Percentiles rank a stretch among this genome's conserved stretches.
Evolutionary conservation across 2,888 invertebrate genomes (phyloP).

Genomic region (Drosophila atripex): DNA sequence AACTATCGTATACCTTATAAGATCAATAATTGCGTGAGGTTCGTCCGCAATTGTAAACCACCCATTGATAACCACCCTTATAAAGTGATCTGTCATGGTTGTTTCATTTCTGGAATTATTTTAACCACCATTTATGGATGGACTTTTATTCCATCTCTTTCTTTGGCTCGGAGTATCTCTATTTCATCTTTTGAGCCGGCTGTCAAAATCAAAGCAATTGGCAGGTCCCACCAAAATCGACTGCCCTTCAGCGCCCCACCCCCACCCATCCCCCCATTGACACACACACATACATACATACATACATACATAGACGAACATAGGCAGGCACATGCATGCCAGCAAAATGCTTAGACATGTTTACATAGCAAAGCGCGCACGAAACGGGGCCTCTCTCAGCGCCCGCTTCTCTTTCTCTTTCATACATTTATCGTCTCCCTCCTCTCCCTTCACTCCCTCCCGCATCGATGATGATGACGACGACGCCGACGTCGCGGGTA

Average conservation of each 20-base stretch:
- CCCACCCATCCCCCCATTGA: constrained; percentile 6
- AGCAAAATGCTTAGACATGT: constrained; percentile 58
- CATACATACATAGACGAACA: constrained; percentile 2
- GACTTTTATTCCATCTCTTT: neutral
- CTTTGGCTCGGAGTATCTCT: neutral
- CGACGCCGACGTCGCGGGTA: constrained; percentile 47
- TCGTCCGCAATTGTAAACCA: neutral
- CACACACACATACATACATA: constrained; percentile 11
- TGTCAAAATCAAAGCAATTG: constrained; percentile 38
- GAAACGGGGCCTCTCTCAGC: constrained; percentile 67
- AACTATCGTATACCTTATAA: neutral
- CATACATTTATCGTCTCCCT: neutral
- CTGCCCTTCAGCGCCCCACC: constrained; percentile 1
- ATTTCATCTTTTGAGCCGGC: constrained; percentile 4
- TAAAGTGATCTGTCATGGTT: constrained; percentile 2
- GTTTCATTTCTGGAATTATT: neutral
- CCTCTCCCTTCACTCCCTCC: constrained; percentile 11
- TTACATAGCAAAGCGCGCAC: constrained; percentile 72
- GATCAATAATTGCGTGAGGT: neutral
- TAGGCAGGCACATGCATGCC: constrained; percentile 18
- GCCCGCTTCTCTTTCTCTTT: constrained; percentile 41
- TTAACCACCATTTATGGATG: neutral
- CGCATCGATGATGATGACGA: constrained; percentile 40
- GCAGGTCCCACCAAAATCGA: constrained; percentile 13
- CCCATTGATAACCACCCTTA: neutral